phyloP scores from a whole-genome alignment of 1,140 invertebrate species.

The Acyrthosiphon pisum region DNA sequence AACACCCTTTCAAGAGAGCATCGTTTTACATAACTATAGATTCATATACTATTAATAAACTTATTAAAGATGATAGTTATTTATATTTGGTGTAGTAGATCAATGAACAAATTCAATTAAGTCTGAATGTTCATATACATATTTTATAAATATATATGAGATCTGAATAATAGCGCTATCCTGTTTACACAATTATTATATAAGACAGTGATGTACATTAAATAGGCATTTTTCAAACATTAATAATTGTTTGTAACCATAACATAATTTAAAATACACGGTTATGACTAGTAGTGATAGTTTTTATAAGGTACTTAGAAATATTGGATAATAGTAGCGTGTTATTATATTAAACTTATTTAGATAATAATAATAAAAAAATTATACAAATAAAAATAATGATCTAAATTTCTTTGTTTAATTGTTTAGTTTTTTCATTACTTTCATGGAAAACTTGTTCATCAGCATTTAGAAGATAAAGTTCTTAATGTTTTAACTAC shows the following conservation, averaged over 20 bases:
- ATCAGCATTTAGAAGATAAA: neutral
- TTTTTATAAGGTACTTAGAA: conserved; percentile 7
- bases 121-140: conserved; percentile 11
- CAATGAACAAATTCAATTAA: neutral
- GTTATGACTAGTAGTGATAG: conserved; percentile 38
- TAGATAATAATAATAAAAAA: conserved; percentile 1
- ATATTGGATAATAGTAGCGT: neutral
- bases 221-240: conserved; percentile 1
- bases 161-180: conserved; percentile 6
- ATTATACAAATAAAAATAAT: conserved; percentile 4
- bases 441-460: neutral
- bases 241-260: neutral
- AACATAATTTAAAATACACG: neutral
- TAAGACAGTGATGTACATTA: conserved; percentile 1
- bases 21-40: neutral
- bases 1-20: neutral
- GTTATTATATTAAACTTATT: conserved; percentile 7
- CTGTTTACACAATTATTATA: conserved; percentile 10
- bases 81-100: neutral
- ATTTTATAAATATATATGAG: conserved; percentile 2
- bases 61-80: neutral
- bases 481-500: neutral
- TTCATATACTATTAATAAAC: conserved; percentile 24
- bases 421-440: neutral
- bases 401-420: neutral